Percentiles rank a stretch among this genome's conserved stretches.
Evolutionary conservation across 2,113 vertebrate species (phyloP).

Genomic region (Antechinus flavipes): DNA sequence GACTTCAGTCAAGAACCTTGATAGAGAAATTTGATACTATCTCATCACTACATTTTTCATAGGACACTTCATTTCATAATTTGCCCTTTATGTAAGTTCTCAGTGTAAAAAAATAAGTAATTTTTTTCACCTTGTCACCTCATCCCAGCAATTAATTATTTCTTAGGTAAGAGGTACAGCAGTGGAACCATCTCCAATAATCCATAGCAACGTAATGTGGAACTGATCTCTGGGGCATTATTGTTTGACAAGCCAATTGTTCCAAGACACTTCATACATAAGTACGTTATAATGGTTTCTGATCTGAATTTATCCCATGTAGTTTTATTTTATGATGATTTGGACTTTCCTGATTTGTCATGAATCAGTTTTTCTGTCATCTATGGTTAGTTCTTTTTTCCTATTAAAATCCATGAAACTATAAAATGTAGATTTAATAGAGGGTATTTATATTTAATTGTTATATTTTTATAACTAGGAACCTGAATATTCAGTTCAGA

Average conservation of each 20-base stretch:
- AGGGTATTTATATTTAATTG: conserved; percentile 45
- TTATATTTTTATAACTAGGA: conserved; percentile 29
- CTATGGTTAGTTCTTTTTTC: conserved; percentile 57
- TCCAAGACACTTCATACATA: conserved; percentile 63
- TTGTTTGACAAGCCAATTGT: conserved; percentile 55
- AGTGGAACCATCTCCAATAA: conserved; percentile 75
- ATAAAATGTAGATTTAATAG: conserved; percentile 41
- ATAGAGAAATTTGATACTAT: conserved; percentile 48
- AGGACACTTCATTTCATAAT: conserved; percentile 56
- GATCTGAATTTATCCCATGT: conserved; percentile 26
- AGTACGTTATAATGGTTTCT: conserved; percentile 10
- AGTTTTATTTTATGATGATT: conserved; percentile 62
- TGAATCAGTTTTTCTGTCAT: conserved; percentile 54
- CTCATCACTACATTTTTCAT: conserved; percentile 56
- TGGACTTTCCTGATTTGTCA: conserved; percentile 63
- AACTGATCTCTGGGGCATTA: conserved; percentile 51
- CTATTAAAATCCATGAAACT: conserved; percentile 39
- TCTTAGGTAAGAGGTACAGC: conserved; percentile 68
- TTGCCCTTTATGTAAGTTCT: conserved; percentile 48
- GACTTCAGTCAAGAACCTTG: conserved; percentile 44
- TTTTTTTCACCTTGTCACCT: conserved; percentile 76
- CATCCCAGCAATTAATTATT: conserved; percentile 78
- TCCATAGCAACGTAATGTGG: conserved; percentile 65
- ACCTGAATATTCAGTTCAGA: conserved; percentile 23
- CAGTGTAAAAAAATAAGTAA: conserved; percentile 72